Conservation (phyloP, 1,140 invertebrate genomes). For the Argopecten irradians region DNA sequence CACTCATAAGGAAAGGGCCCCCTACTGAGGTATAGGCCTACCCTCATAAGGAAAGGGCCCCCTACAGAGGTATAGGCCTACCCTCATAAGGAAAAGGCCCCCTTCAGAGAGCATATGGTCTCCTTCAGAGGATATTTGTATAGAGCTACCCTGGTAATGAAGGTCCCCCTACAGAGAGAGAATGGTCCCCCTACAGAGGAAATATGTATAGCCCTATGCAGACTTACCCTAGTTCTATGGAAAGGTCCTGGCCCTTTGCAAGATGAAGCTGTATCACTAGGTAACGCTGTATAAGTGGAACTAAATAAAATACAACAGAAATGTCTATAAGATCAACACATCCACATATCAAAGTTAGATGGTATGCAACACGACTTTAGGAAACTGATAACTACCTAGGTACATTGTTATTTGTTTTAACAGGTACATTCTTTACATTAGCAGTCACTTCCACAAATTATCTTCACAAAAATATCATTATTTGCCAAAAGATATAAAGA, state of each 20-base stretch:
- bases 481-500: no score
- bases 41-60: no score
- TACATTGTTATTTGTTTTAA: neutral
- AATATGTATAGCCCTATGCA: neutral
- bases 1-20: no score
- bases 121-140: neutral
- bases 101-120: no score
- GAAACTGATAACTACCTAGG: neutral
- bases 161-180: neutral
- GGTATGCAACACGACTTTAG: neutral
- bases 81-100: no score
- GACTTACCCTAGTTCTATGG: constrained; percentile 71
- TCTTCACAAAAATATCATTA: no score
- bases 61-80: no score
- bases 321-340: neutral
- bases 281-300: constrained; percentile 68
- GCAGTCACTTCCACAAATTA: no score
- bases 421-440: no score
- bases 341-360: neutral
- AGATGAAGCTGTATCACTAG: constrained; percentile 70
- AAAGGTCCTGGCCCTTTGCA: constrained; percentile 69
- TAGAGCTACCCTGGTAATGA: neutral
- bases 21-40: no score
- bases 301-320: constrained; percentile 52
- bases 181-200: neutral